Percentiles rank a stretch among this genome's conserved stretches.
Conservation (phyloP, 2,888 invertebrate species). For the Rhyacophila evoluta region DNA sequence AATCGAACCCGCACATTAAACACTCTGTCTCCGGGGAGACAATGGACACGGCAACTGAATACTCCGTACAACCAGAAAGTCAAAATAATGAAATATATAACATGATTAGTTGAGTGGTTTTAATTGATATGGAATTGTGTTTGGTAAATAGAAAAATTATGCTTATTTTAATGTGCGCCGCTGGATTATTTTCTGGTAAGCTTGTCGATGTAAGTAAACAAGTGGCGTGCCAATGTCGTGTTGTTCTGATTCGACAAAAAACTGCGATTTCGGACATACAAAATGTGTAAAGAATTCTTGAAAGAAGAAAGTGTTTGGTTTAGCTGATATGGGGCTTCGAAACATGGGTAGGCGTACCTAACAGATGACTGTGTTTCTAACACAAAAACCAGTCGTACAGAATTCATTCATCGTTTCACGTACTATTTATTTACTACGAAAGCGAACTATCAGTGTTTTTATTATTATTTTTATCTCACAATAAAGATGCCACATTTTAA, state of each 20-base stretch:
- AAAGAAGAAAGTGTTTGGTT: neutral
- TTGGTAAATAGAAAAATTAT: no score
- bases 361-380: neutral
- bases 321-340: neutral
- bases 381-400: neutral
- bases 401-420: neutral
- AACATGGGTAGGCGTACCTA: neutral
- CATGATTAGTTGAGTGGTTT: no score
- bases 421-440: neutral
- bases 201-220: slow-evolving; percentile 12
- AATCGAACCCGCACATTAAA: no score
- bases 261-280: slow-evolving; percentile 10
- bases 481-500: no score
- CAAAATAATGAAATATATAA: no score
- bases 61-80: no score
- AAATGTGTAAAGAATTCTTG: slow-evolving; percentile 6
- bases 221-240: slow-evolving; percentile 22
- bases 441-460: no score
- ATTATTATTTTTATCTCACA: no score
- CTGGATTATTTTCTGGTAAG: neutral
- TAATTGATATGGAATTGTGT: no score
- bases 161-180: no score
- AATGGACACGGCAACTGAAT: no score
- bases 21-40: no score
- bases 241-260: slow-evolving; percentile 1